Percentiles rank a stretch among this genome's conserved stretches.
These are phyloP conservation scores for Macropus fuliginosus DNA, from an alignment of 2,797 vertebrate genomes.

Conservation along the genomic window DNA sequence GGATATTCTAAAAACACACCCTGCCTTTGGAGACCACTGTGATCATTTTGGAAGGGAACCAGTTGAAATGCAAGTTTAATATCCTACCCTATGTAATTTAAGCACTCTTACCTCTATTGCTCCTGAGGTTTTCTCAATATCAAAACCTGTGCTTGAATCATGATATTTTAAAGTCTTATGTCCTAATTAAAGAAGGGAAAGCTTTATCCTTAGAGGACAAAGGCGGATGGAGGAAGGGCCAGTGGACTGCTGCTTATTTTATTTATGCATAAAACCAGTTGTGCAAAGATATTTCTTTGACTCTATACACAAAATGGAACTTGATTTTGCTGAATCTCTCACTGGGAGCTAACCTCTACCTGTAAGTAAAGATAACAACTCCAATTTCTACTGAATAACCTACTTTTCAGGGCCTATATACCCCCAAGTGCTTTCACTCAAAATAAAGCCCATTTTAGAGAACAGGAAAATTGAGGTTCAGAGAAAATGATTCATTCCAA, in stretches of 20 bases:
- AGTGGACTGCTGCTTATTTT: background rate
- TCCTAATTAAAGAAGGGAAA: background rate
- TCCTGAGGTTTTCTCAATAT: background rate
- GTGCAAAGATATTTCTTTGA: background rate
- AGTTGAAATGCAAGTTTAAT: background rate
- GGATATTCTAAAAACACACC: background rate
- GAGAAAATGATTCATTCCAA: background rate
- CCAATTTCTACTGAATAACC: background rate
- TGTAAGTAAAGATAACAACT: background rate
- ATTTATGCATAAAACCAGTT: background rate
- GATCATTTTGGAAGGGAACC: background rate
- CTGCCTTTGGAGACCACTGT: background rate
- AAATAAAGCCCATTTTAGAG: background rate
- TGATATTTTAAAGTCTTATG: background rate
- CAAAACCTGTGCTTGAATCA: background rate
- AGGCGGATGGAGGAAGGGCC: background rate
- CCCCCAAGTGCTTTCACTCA: background rate
- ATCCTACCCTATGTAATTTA: background rate
- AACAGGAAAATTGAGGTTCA: background rate
- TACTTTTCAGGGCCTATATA: background rate
- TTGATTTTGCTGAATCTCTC: background rate
- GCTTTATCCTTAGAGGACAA: background rate
- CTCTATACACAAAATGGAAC: background rate
- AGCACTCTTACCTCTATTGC: background rate
- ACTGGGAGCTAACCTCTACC: background rate